Base-by-base conservation (phyloP, 2,113 vertebrate genomes). In the Zosterops pallidus region DNA sequence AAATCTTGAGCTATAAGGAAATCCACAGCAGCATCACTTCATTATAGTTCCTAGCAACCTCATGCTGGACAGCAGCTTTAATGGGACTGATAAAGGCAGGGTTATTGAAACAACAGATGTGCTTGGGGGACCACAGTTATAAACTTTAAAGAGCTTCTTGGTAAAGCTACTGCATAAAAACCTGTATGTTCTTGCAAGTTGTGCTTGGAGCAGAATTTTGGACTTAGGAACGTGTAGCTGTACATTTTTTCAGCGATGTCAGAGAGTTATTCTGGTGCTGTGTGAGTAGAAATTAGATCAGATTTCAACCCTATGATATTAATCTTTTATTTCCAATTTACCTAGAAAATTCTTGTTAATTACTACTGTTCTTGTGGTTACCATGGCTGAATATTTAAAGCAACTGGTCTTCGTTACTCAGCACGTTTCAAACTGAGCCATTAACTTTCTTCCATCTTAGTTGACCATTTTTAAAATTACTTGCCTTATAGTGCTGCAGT, bases 41-140 rank as follows among this genome's bases (percentile, higher is more conserved):
- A 78, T 96, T 91, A 95, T 33, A 37, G 76, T 37, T 80, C 50
- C 87, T 75, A 94, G 83, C 85, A 94, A 62, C 29, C 86, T 67
- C 29, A 47, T 82, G 85, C 84, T 96, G 93, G 94, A 92, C 93
- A 96, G 96, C 92, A 94, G 69, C 93, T 95, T 84, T 71, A 85
- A 91, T 92, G 69, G 68, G 56, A 16, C 82, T 84, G 91, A 95
- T 96, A 90, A 89, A 94, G 70, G 65, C 69, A 68, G 31, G 24
- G 63, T 88, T 85, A 94, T 85, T 89, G 89, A 80, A 93, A 86
- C 75, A 96, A 46, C 75, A 85, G 84, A 63, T 19, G 0, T 31
- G 42, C 52, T 72, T 55, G 39, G 7, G 22, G n/a, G 17, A 42
- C 46, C 44, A 4, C 12, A 57, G 65, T 41, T 75, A 33, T 3